Base-by-base conservation (phyloP, 2,888 invertebrate genomes). In the Odiellus spinosus region DNA sequence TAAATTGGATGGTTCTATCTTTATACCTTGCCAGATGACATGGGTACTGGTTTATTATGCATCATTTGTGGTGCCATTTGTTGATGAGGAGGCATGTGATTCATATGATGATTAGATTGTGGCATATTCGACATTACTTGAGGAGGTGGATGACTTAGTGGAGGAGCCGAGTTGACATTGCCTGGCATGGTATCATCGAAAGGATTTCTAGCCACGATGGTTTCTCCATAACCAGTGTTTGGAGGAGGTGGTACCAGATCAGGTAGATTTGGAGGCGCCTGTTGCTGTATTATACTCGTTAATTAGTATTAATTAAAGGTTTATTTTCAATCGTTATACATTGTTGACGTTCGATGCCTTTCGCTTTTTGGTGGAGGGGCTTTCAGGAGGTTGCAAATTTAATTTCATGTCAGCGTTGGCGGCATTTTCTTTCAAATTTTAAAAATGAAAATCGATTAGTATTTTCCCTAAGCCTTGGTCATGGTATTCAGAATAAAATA, bases 131-230 rank as follows among this genome's bases (percentile, higher is more conserved):
- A 63, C 10, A 64, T 64, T 43, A 49, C 49, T 56, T 44, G 58
- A 54, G 57, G 54, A 54, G 53, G 54, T 50, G 10, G 38, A 39
- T 65, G 65, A 26, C 54, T 57, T 26, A 26, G 8, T 26, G 26
- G 26, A 53, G 55, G 52, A 53, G 55, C 32, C 18, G 44, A 64
- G 64, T 53, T 20, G 19, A 46, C 17, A 38, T 50, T 14, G 33
- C 54, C 15, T 8, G 65, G 61, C 42, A 83, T 84, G 45, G 83
- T 82, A 64, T 91, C 90, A 68, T 91, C 90, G 66, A 91, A 91
- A 35, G 90, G 90, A 69, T 91, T 91, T 53, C 86, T 87, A 48
- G 90, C 90, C 52, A 88, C 80, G 62, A 91, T 86, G 50, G 88
- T 90, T 63, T 90, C 90, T 34, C 88, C 88, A 67, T 84, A 88